These are phyloP conservation scores for Limanda limanda DNA, from an alignment of 2,113 vertebrate genomes.

Conservation along the genomic window DNA sequence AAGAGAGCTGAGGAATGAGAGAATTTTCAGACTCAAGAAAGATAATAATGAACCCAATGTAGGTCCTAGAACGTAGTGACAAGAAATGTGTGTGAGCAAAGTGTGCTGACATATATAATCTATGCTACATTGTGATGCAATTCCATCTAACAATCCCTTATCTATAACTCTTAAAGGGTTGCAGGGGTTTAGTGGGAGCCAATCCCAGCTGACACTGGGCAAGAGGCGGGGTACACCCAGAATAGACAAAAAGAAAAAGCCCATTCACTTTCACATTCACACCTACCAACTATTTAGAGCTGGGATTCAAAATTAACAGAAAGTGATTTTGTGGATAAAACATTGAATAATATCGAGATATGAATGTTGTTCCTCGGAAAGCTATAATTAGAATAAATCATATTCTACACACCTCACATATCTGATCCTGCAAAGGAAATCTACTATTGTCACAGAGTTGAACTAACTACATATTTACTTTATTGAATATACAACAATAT, in stretches of 20 bases:
- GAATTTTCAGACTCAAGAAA: too few species aligned
- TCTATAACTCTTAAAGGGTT: not conserved
- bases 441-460: not conserved
- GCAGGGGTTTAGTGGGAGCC: not conserved
- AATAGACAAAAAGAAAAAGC: too few species aligned
- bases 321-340: not conserved
- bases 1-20: too few species aligned
- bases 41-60: too few species aligned
- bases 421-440: not conserved
- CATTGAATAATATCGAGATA: not conserved
- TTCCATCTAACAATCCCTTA: not conserved
- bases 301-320: too few species aligned
- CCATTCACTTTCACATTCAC: not conserved
- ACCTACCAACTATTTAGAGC: not conserved
- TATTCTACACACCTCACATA: not conserved
- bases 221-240: not conserved
- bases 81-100: not conserved
- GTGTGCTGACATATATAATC: not conserved
- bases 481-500: constrained; percentile 23
- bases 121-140: not conserved
- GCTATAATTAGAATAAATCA: constrained; percentile 32
- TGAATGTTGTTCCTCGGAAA: constrained; percentile 2
- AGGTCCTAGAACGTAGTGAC: not conserved
- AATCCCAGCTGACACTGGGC: not conserved
- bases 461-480: not conserved